Base-by-base conservation (phyloP, 2,113 vertebrate species). In the Heterotis niloticus region DNA sequence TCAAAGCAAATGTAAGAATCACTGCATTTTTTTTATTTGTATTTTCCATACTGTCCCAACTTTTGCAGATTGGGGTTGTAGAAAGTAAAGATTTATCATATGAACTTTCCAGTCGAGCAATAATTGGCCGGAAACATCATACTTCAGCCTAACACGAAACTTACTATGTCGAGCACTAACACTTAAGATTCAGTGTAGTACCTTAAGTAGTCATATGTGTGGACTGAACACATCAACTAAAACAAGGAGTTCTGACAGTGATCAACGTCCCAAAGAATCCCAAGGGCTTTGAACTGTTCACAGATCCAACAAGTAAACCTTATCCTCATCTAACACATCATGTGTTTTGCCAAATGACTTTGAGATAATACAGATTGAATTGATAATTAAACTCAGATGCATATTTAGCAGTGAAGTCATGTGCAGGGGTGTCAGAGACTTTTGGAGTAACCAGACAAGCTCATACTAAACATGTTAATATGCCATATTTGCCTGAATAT, bases 301-400 rank as follows among this genome's bases (percentile, higher is more conserved):
- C 52, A 57, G 52, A 74, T 59, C 71, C 71, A 54, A 74, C 51
- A 74, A 72, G 60, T 17, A 62, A 13, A 20, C 59, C 74, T 62
- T 34, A 26, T 75, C 74, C 57, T 75, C 57, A 23, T 54, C 71
- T 54, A 54, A 72, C 51, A 23, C 5, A 4, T 66, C 64, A 24
- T 54, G 11, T 77, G 62, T 77, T 62, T 54, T 65, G 75, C 62
- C 75, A 77, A 59, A n/a, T 44, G 71, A 57, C 71, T 57, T 59
- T 56, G 71, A 74, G 12, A 51, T 13, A 51, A 72, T 72, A 54
- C 14, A 66, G 52, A 77, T 54, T 26, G 29, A 26, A 17, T 24
- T 54, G 64, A 18, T 52, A 77, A 77, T 52, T 17, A 23, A 52
- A 67, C 7, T 77, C 75, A 77, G 34, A 77, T 66, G 75, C 14